phyloP scores from a whole-genome alignment of 2,888 invertebrate genomes.

The Deroplatys truncata region DNA sequence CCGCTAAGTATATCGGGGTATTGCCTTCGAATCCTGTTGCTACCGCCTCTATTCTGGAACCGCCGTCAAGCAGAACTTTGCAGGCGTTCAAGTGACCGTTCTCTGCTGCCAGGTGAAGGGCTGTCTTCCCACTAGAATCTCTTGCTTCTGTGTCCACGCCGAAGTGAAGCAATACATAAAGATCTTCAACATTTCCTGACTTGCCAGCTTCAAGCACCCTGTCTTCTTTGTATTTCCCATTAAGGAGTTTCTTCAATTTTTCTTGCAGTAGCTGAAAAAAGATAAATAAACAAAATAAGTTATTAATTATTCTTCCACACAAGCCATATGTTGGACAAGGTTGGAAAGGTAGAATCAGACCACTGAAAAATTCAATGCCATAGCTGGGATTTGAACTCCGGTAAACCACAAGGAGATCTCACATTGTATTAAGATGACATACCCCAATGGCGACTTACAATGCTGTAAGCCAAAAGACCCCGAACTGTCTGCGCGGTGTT shows the following conservation, averaged over 20 bases:
- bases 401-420: too few relatives aligned
- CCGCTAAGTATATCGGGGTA: neutral
- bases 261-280: neutral
- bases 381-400: too few relatives aligned
- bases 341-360: too few relatives aligned
- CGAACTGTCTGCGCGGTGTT: too few relatives aligned
- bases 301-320: too few relatives aligned
- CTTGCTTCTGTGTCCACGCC: neutral
- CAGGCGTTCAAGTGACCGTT: neutral
- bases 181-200: neutral
- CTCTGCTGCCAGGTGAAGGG: neutral
- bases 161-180: neutral
- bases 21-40: neutral
- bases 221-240: neutral
- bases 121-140: neutral
- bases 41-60: neutral
- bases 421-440: too few relatives aligned
- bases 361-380: too few relatives aligned
- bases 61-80: neutral
- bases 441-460: too few relatives aligned
- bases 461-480: too few relatives aligned
- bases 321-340: too few relatives aligned
- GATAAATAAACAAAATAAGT: neutral
- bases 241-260: neutral
- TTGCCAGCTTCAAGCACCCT: neutral